Base-by-base conservation (phyloP, 2,113 vertebrate species). In the Myrmecophaga tridactyla region DNA sequence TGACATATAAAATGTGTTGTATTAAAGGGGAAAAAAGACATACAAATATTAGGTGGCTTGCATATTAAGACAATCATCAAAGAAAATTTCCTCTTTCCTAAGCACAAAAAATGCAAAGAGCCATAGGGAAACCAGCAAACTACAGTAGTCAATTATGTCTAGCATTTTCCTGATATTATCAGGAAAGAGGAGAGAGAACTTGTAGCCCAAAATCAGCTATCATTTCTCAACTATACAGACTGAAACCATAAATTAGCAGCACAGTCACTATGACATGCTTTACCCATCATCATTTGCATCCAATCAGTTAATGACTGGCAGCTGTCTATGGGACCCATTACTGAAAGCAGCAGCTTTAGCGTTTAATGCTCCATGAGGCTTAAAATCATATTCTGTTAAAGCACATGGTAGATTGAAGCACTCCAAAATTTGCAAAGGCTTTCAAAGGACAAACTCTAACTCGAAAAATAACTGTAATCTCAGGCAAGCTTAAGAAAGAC, bases 91-190 rank as follows among this genome's bases (percentile, higher is more conserved):
- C 29, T 6, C 7, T 70, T 85, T 96, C 84, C 63, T 86, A 96
- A 89, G 82, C 90, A 90, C 48, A 97, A 84, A 95, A 95, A 58
- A 6, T 25, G 73, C 94, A 69, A 72, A 98, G 75, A 95, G 65
- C 56, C 93, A 97, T 70, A 97, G 95, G 95, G 96, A 97, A 95
- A 96, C 97, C 70, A 86, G 92, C 92, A 89, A 98, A 95, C 73
- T 93, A 90, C 39, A 80, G 69, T 95, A 97, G 97, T 97, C 93
- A 92, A 60, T 43, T 81, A 78, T 58, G 67, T 41, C 27, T 82
- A 82, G 53, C 82, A 97, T 96, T 96, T 95, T 94, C 70, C 91
- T 97, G 81, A 97, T 51, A 96, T 92, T 94, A 94, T 95, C 86
- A n/a, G n/a, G n/a, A n/a, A n/a, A n/a, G n/a, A n/a, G 1, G 12